Evolutionary conservation across 2,888 invertebrate genomes (phyloP).

Genomic region (Limenitis camilla): DNA sequence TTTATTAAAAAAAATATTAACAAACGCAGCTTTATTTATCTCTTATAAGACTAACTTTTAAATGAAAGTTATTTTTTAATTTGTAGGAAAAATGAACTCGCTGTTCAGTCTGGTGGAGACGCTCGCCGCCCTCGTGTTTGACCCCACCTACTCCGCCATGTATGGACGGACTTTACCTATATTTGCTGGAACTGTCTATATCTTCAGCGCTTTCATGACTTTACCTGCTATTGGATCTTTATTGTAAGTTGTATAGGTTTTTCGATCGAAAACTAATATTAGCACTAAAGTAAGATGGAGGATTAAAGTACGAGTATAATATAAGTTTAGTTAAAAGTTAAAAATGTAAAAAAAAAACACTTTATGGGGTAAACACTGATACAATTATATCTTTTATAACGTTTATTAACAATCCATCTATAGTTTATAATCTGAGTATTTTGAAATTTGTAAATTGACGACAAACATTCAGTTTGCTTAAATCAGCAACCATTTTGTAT

Average conservation of each 20-base stretch:
- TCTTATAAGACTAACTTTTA: not conserved
- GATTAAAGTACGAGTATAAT: too few species aligned
- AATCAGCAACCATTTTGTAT: too few species aligned
- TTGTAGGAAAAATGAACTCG: slow-evolving; percentile 64
- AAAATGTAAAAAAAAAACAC: too few species aligned
- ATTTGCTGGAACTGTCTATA: slow-evolving; percentile 52
- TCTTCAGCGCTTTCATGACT: slow-evolving; percentile 55
- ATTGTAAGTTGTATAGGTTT: slow-evolving; percentile 42
- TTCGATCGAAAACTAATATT: too few species aligned
- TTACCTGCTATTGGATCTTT: slow-evolving; percentile 49
- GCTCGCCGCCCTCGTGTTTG: slow-evolving; percentile 56
- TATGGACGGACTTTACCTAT: slow-evolving; percentile 45
- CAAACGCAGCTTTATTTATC: not conserved
- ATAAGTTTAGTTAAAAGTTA: too few species aligned
- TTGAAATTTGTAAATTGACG: too few species aligned
- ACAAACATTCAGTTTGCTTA: too few species aligned
- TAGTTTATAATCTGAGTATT: too few species aligned
- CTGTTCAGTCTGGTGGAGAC: slow-evolving; percentile 64
- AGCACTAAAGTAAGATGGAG: too few species aligned
- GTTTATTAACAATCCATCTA: too few species aligned
- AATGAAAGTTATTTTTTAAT: not conserved
- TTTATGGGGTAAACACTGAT: too few species aligned
- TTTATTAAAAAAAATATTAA: not conserved
- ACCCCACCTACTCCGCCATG: slow-evolving; percentile 54
- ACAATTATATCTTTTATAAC: too few species aligned